Base-by-base conservation (phyloP, 2,888 invertebrate species). In the Caenorhabditis sp. region DNA sequence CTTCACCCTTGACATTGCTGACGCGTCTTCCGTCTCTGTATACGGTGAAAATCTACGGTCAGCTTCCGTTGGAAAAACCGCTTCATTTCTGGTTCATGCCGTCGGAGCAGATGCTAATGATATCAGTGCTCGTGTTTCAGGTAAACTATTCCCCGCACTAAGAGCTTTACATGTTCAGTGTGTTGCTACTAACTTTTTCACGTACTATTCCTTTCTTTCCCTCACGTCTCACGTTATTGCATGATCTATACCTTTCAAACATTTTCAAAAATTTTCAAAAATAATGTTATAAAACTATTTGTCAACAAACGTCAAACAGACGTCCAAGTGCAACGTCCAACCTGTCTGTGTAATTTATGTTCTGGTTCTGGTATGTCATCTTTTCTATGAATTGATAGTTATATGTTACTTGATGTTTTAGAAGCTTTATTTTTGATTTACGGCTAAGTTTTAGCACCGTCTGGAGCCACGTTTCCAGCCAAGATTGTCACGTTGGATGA, bases 31-130 rank as follows among this genome's bases (percentile, higher is more conserved):
- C 61, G 93, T 94, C 32, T 92, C 93, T 55, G 94, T 94, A 8
- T 93, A 93, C 82, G 95, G 95, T 8, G 94, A 94, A 80, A 94
- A 94, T 0, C 92, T 95, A 20, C 55, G 82, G 47, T 77, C 84
- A 13, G 93, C 94, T 35, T 94, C 94, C 6, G 93, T 95, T 40
- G 94, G 94, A 88, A 93, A 93, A 71, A 93, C 94, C 4, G 94
- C 94, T 0, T 92, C 93, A 24, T 94, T 95, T 88, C 93, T 93
- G 72, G 92, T 95, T 44, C 94, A 93, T 78, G 92, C 93, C 15
- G 89, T 92, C n/a, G 90, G 88, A 35, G 92, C 92, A n/a, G 92
- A 92, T 11, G 88, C 89, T 0, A 90, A 91, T 13, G 92, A 92
- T 61, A 90, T 92, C 61, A 92, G 90, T 32, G 90, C 93, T 50